Evolutionary conservation across 2,888 invertebrate genomes (phyloP), one percentile per base, ranked within the genome.

Genomic region (Hemithea aestivaria): DNA sequence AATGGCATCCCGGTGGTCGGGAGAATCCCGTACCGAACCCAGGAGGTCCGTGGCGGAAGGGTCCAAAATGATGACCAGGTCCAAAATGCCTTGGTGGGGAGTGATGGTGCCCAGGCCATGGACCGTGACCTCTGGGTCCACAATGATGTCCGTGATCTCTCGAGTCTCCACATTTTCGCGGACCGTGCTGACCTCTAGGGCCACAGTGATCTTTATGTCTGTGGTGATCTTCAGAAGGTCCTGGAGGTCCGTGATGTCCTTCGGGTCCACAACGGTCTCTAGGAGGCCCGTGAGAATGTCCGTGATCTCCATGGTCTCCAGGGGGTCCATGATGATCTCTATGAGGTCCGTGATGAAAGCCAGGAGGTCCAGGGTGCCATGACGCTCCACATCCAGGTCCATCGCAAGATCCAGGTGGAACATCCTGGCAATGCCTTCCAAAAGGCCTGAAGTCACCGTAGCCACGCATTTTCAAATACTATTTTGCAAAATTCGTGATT

Each of bases 381-480:
- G 16, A 16, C 2, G 5, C 16, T 5, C 5, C 16, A 10, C 33
- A 29, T 9, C 32, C 26, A 10, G 27, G 27, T 23, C 27, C 6
- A 1, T 20, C 26, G 20, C 27, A 23, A 0, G 22, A 35, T 20
- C 30, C 35, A 12, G 36, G 20, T 1, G 31, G 39, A 36, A 35
- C 32, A 23, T 38, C 27, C 20, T 36, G 31, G 28, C 20, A 27
- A 20, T 33, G 39, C 7, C 36, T 10, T 6, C 31, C 40, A 6
- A 36, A 41, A 8, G 36, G 28, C 8, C 28, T 20, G n/a, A 25
- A 29, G 2, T 22, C 32, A 29, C 37, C 31, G 10, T 29, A 37
- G 2, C 12, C 20, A 21, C 20, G 25, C 6, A 28, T 38, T 22
- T 38, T 41, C 44, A 44, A 41, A 1, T 4, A n/a, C n/a, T n/a